Percentiles rank a stretch among this genome's conserved stretches.
phyloP scores from a whole-genome alignment of 2,888 invertebrate species.

The Mamestra brassicae region DNA sequence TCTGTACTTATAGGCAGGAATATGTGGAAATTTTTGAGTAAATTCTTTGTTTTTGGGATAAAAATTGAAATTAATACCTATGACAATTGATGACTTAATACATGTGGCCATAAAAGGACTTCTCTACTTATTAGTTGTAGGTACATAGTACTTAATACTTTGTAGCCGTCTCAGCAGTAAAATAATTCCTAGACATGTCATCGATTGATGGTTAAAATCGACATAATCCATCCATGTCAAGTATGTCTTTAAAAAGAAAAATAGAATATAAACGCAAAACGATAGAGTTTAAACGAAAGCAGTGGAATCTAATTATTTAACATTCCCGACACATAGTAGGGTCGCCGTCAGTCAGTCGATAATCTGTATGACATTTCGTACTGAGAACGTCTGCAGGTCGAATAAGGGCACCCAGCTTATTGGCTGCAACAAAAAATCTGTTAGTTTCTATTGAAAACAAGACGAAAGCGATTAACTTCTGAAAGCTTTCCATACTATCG shows the following conservation, averaged over 20 bases:
- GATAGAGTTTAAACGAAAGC: conserved; percentile 44
- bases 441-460: conserved; percentile 71
- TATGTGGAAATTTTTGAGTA: neutral
- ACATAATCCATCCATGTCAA: too few species aligned
- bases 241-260: neutral
- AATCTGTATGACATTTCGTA: conserved; percentile 83
- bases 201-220: too few species aligned
- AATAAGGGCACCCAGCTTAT: conserved; percentile 75
- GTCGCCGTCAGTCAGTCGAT: conserved; percentile 76
- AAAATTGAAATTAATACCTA: too few species aligned
- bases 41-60: too few species aligned
- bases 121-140: too few species aligned
- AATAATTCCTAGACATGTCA: too few species aligned
- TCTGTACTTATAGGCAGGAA: neutral
- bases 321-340: conserved; percentile 75
- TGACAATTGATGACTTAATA: too few species aligned
- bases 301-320: conserved; percentile 72
- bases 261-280: conserved; percentile 2
- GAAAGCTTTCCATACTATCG: conserved; percentile 64
- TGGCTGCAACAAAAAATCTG: conserved; percentile 75
- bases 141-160: too few species aligned
- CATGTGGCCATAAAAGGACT: too few species aligned
- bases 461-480: conserved; percentile 71
- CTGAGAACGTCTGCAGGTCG: conserved; percentile 83
- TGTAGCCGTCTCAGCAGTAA: too few species aligned